Conservation (phyloP, 2,113 vertebrate genomes). For the Nesospiza acunhae region DNA sequence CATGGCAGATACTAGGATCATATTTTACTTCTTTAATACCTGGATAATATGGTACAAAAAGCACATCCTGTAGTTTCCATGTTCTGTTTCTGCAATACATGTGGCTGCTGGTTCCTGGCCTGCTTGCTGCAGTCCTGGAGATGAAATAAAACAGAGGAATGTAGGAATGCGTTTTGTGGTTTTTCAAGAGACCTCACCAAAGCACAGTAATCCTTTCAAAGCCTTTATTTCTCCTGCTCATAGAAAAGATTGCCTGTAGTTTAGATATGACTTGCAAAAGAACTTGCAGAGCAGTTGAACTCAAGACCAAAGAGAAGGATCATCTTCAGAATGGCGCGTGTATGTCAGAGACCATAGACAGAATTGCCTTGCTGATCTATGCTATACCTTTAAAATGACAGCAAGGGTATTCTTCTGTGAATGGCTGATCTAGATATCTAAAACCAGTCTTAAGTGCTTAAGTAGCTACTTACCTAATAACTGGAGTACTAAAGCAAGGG, state of each 20-base stretch:
- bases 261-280: constrained; percentile 21
- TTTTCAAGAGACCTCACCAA: constrained; percentile 37
- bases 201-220: constrained; percentile 44
- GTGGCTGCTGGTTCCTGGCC: not conserved
- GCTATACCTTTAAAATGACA: not conserved
- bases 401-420: not conserved
- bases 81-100: not conserved
- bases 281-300: not conserved
- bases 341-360: not conserved
- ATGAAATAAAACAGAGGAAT: constrained; percentile 52
- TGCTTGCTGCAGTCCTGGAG: not conserved
- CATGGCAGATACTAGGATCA: not conserved
- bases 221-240: constrained; percentile 4
- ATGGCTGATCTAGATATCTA: not conserved
- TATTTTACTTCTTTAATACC: constrained; percentile 19
- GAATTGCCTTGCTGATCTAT: not conserved
- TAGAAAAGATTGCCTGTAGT: not conserved
- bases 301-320: not conserved
- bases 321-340: accelerated
- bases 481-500: not conserved
- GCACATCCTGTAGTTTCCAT: not conserved
- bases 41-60: not conserved
- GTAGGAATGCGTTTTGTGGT: constrained; percentile 13
- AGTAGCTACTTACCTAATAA: not conserved
- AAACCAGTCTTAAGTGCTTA: not conserved